Evolutionary conservation across 2,797 vertebrate species (phyloP).

Genomic region (Zalophus californianus): DNA sequence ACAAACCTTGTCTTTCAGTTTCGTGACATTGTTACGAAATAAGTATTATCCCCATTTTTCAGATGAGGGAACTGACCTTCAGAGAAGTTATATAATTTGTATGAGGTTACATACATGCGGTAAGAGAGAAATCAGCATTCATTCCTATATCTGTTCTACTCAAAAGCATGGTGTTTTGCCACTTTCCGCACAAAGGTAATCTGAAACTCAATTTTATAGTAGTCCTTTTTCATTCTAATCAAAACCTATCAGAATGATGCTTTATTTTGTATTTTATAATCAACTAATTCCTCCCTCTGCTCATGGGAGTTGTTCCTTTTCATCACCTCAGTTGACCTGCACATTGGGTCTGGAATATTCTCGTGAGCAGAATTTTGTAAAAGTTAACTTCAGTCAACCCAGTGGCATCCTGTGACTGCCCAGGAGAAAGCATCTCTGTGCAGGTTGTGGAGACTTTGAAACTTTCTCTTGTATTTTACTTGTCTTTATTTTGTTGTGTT

Average conservation of each 20-base stretch:
- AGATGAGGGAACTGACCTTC: background rate
- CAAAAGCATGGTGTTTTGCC: background rate
- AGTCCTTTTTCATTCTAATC: background rate
- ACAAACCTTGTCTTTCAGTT: background rate
- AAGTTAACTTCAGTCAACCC: background rate
- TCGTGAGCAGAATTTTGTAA: background rate
- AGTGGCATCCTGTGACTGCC: background rate
- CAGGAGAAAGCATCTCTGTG: rapidly evolving
- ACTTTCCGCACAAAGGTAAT: background rate
- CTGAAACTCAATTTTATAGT: background rate
- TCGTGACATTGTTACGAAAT: background rate
- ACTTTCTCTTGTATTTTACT: background rate
- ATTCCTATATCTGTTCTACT: background rate
- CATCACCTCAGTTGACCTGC: background rate
- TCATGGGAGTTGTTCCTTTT: background rate
- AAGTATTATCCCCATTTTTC: background rate
- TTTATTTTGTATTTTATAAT: background rate
- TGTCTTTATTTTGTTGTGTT: conserved; percentile 13
- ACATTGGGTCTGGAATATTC: background rate
- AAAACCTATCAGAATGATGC: background rate
- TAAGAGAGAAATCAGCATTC: conserved; percentile 1
- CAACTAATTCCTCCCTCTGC: background rate
- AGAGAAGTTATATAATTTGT: background rate
- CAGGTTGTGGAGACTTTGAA: background rate
- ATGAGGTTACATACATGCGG: background rate